Evolutionary conservation across 2,888 invertebrate genomes (phyloP), one percentile per base, ranked within the genome.

Genomic region (Hyalella azteca): DNA sequence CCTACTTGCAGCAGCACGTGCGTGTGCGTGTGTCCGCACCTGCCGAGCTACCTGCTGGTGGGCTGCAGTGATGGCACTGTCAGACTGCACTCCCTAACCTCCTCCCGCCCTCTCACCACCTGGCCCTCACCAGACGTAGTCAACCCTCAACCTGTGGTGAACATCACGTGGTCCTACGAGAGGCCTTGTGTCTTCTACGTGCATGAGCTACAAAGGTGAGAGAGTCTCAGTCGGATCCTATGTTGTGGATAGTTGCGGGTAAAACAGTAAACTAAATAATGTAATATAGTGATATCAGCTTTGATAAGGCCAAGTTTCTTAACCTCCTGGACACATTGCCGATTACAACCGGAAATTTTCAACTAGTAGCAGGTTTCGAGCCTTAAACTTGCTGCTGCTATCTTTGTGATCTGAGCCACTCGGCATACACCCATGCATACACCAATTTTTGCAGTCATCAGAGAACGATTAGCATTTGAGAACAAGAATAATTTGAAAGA

Each of bases 171-270:
- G 85, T 85, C 85, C 39, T 81, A 79, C 3, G 78, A 78, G 7
- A 54, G 85, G 36, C 85, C 85, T 15, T 85, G 85, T 76, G 85
- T 85, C 26, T 85, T 85, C 59, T 85, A 83, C 77, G 83, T 85
- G 29, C 78, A 83, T 11, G 85, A 85, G 22, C 32, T 41, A 3
- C 29, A 75, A 75, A 2, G 75, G 75, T 75, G 29, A n/a, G 66
- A 13, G 9, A 9, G 45, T 45, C 3, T 45, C 45, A 15, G 45
- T 45, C 19, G 1, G 11, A 2, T 45, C 45, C 13, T 45, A 3
- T 15, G 11, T 19, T 2, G 45, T 45, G 45, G 15, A 45, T 45
- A 15, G 7, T 45, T 45, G 7, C 45, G 15, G 45, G 45, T 45
- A 45, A 45, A 11, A 7, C 49, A n/a, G n/a, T n/a, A n/a, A n/a